Evolutionary conservation across 2,797 vertebrate species (phyloP), one percentile per base, ranked within the genome.

Genomic region (Danio kyathit): DNA sequence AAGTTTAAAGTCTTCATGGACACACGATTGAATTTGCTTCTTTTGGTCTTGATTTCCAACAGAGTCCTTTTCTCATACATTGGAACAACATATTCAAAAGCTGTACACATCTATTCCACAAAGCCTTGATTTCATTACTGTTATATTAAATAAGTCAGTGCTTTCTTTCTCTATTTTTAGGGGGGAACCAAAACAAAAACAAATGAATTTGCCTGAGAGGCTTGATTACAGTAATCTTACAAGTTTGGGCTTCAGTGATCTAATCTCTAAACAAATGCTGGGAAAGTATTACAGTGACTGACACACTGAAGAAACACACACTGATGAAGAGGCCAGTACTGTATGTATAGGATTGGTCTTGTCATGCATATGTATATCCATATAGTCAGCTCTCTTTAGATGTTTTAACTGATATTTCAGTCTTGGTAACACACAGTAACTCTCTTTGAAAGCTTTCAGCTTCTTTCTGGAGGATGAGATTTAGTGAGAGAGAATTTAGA

Each of bases 151-250:
- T 56, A 17, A 9, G 29, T 12, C 1, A 46, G 12, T 56, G 17
- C 7, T 9, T 54, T 77, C 52, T 67, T 3, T 11, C 41, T 44
- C 51, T 44, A 14, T 16, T 60, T 44, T 9, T 21, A 61, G n/a
- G 29, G 29, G 3, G 29, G 29, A 29, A 29, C 29, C 29, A 46
- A 48, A 46, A 6, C 19, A 66, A 46, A 49, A 21, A 11, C 1
- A 7, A 77, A 69, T 69, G 52, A 77, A 48, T 59, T 59, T 48
- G 11, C 52, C 75, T 5, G 0, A 56, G 51, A 67, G 51, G 29
- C 40, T 74, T 66, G 43, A 69, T 77, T 48, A 67, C 43, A 48
- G 16, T 19, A 57, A 77, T 57, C 52, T 48, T 40, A 38, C 63
- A 69, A 69, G 49, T 56, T 56, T 7, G 41, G 10, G 54, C 66